Base-by-base conservation (phyloP, 2,888 invertebrate genomes). In the Agrilus mali region DNA sequence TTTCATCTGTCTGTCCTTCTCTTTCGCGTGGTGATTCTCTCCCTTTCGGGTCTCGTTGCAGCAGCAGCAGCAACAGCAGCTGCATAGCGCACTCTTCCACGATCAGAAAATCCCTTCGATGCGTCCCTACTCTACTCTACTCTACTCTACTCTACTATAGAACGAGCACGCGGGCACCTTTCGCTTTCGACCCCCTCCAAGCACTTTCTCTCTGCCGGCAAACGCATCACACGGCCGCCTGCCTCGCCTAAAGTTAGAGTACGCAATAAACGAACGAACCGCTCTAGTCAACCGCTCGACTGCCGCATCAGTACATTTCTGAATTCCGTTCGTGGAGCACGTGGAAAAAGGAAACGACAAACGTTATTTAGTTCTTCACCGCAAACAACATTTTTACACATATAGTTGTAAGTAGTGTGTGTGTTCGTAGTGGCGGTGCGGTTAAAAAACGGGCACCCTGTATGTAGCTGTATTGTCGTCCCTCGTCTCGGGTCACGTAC, bases 1-100 rank as follows among this genome's bases (percentile, higher is more conserved):
- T 10, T 20, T 20, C 75, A 75, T 77, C 77, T 78, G 78, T 78
- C 77, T 74, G 75, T 78, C 78, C 77, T 76, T 27, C 5, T 20
- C 20, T 74, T 74, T 56, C 53, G 55, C 57, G 60, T 59, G 58
- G 60, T 54, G n/a, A n/a, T 60, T 54, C 47, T 56, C 56, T 54
- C 61, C 62, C 64, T 63, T 65, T 63, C 65, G 61, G 61, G 59
- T 55, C 60, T 69, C 68, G 71, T 71, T 72, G 71, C 70, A 71
- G 66, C 69, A 3, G 27, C 27, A 10, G 27, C 58, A 58, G 45
- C 47, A 42, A 41, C 40, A 43, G 41, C 42, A 44, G 39, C 42
- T 38, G 36, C 43, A 49, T 34, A 42, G 40, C 43, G 27, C 27
- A 45, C 41, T 39, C 38, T 38, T 22, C 41, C 44, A 34, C 37